Percentiles rank a stretch among this genome's conserved stretches.
Conservation (phyloP, 2,888 invertebrate species). For the Athalia circularis region DNA sequence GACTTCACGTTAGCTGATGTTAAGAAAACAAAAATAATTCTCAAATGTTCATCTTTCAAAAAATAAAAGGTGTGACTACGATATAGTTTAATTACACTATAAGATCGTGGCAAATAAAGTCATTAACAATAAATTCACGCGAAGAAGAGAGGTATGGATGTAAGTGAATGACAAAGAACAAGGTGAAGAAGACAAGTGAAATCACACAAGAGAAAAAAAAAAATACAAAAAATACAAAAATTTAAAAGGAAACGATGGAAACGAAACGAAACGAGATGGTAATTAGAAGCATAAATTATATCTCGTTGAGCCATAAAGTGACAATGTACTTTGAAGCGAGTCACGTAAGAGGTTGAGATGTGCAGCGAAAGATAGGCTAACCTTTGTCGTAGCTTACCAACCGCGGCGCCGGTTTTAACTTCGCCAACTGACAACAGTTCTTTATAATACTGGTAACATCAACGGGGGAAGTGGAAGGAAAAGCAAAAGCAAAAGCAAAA, state of each 20-base stretch:
- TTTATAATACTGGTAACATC: too few relatives aligned
- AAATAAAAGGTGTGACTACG: background rate
- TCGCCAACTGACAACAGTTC: background rate
- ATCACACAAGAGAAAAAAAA: constrained; percentile 23
- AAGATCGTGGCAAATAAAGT: background rate
- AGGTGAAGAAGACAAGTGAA: constrained; percentile 26
- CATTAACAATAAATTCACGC: background rate
- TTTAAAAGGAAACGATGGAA: background rate
- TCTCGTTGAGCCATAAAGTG: constrained; percentile 48
- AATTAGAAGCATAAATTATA: constrained; percentile 45
- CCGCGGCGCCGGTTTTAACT: constrained; percentile 67
- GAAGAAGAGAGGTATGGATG: background rate
- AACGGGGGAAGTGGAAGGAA: too few relatives aligned
- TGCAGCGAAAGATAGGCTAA: constrained; percentile 68
- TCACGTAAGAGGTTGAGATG: constrained; percentile 71
- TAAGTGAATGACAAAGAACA: background rate
- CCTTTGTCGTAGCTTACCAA: constrained; percentile 72
- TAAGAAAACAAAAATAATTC: too few relatives aligned
- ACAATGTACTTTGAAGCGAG: constrained; percentile 51
- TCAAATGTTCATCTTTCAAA: background rate
- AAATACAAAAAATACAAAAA: background rate
- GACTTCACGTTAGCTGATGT: too few relatives aligned
- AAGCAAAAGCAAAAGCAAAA: too few relatives aligned
- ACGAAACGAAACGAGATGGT: constrained; percentile 36
- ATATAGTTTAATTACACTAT: background rate